Base-by-base conservation (phyloP, 53 echinoderm and acorn worm genomes). In the Henricia sp. region DNA sequence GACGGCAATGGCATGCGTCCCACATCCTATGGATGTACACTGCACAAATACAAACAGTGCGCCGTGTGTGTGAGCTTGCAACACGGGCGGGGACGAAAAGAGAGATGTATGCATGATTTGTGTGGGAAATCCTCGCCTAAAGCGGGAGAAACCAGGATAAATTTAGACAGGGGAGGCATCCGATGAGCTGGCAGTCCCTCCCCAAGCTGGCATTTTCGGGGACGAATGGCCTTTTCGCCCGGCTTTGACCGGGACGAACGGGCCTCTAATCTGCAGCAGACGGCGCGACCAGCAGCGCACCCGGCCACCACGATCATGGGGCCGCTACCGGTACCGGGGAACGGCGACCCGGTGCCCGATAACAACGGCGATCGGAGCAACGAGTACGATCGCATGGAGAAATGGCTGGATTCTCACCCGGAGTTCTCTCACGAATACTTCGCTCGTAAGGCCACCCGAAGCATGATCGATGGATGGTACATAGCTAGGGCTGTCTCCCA, bases 401-500 rank as follows among this genome's bases (percentile, higher is more conserved):
- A 77, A 33, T 96, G 96, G 96, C 85, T 96, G 14, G 96, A 96
- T 68, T 53, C 92, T 16, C 96, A 96, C 54, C 90, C 94, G 3
- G 94, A 94, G 48, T 96, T 96, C 52, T 83, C 94, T 37, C 96
- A 96, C 65, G 96, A 94, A 71, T 96, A 96, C 74, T 96, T 96
- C 67, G 96, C 96, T n/a, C 90, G 96, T 13, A 96, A 96, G 57
- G 96, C 96, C 26, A 96, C 96, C 21, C 84, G 96, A 3, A 91
- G 89, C 37, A 96, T 96, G 96, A 96, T 96, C 25, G 96, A 96
- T 51, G 96, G 96, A 55, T 96, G 96, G 96, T 96, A 93, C 71
- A 96, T 96, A 53, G 85, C 94, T 21, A 75, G 94, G 26, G 96
- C 96, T 0, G 94, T 96, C 63, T 95, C 95, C 27, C 95, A 95